Conservation (phyloP, 2,113 vertebrate genomes). For the Cyphomyrus discorhynchus region DNA sequence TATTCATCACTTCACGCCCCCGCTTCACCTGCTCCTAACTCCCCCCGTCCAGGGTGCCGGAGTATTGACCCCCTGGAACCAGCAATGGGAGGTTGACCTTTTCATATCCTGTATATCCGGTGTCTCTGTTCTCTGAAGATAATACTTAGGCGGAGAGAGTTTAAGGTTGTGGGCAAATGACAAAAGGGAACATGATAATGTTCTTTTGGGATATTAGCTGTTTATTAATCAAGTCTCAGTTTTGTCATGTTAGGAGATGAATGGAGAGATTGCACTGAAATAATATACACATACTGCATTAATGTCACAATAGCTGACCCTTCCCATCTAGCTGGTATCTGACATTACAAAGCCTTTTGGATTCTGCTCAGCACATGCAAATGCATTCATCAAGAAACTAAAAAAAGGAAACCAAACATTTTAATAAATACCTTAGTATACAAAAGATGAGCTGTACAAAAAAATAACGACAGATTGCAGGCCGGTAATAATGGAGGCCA, state of each 20-base stretch:
- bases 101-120: not conserved
- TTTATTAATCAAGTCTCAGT: constrained; percentile 8
- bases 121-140: not conserved
- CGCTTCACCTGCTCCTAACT: not conserved
- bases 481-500: not conserved
- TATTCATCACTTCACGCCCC: not conserved
- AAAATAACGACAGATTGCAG: not conserved
- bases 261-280: not conserved
- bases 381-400: not conserved
- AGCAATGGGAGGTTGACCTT: not conserved
- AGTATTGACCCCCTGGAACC: not conserved
- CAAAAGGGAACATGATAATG: not conserved
- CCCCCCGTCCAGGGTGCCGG: not conserved
- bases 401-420: not conserved
- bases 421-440: not conserved
- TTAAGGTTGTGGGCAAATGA: not conserved
- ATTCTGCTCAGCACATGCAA: not conserved
- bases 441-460: not conserved
- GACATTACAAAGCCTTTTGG: not conserved
- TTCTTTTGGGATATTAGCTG: not conserved
- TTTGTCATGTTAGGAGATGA: not conserved
- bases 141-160: not conserved
- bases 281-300: not conserved
- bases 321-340: not conserved
- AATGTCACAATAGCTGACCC: not conserved